Conservation (phyloP, 1,140 invertebrate species). For the Melitaea cinxia region DNA sequence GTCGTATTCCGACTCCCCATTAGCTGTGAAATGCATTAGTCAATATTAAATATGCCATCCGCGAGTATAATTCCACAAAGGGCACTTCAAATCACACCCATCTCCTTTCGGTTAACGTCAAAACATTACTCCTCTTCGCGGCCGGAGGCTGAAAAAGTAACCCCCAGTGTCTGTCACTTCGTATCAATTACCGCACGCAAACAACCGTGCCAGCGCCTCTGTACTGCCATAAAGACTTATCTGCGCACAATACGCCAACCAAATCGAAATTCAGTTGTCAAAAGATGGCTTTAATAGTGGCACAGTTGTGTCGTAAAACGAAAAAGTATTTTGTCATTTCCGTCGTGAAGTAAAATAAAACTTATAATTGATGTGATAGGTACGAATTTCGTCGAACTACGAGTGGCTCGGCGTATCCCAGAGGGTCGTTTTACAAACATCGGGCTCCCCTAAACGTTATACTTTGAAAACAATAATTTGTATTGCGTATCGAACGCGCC, state of each 20-base stretch:
- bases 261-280: conserved; percentile 80
- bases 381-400: conserved; percentile 50
- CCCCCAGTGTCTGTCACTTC: conserved; percentile 76
- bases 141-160: conserved; percentile 72
- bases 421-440: conserved; percentile 78
- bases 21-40: conserved; percentile 79
- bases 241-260: conserved; percentile 61
- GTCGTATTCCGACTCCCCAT: conserved; percentile 69
- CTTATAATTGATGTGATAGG: conserved; percentile 55
- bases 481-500: conserved; percentile 81
- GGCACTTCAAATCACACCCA: conserved; percentile 81
- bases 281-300: conserved; percentile 77
- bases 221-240: conserved; percentile 68
- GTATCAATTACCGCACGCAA: conserved; percentile 80
- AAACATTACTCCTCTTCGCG: conserved; percentile 72
- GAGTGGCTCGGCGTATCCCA: conserved; percentile 40
- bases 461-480: conserved; percentile 82
- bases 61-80: conserved; percentile 80
- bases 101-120: conserved; percentile 77
- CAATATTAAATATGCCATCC: conserved; percentile 78
- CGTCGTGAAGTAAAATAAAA: conserved; percentile 51
- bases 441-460: conserved; percentile 79
- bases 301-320: conserved; percentile 48
- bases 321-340: conserved; percentile 60
- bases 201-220: conserved; percentile 58